Base-by-base conservation (phyloP, 2,797 vertebrate genomes). In the Syngnathus rostellatus region DNA sequence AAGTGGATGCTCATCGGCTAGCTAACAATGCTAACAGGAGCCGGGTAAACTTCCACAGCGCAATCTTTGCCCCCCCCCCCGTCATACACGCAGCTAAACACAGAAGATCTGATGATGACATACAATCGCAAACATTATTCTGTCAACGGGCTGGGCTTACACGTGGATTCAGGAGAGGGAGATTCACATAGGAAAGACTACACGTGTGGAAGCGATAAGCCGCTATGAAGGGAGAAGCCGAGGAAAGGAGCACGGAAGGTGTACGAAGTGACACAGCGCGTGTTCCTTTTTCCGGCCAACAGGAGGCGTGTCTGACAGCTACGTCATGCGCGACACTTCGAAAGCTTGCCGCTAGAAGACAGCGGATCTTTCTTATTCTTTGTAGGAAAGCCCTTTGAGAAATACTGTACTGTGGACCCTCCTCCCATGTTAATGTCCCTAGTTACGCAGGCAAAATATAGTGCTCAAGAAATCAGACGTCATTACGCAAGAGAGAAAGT, bases 191-290 rank as follows among this genome's bases (percentile, higher is more conserved):
- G 68, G 77, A 86, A 79, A 65, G 63, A 66, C 51, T 87, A 68
- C 91, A 92, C 91, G 90, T 92, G 91, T 87, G 72, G 72, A 75
- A 66, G 71, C 64, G n/a, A 76, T 72, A 71, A 80, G 80, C 83
- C 86, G 89, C 85, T 88, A 88, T 84, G 88, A 88, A 87, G 79
- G 83, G 78, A 72, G 69, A 64, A 60, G 79, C 57, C 63, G 59
- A 62, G 72, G 46, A 72, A 77, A 75, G 70, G 70, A 76, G 71
- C 72, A 54, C 50, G 5, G 63, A 83, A 74, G 70, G 19, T 76
- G 81, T 51, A 83, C 87, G 88, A 89, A 88, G 74, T 67, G 72
- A 79, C 71, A 68, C 12, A 19, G 25, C 31, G 78, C 82, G 71
- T 79, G 79, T 58, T 45, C 70, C 23, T 70, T 83, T 73, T 41